These are phyloP conservation scores for Eurystomus gularis DNA, from an alignment of 2,113 vertebrate genomes.

Conservation along the genomic window DNA sequence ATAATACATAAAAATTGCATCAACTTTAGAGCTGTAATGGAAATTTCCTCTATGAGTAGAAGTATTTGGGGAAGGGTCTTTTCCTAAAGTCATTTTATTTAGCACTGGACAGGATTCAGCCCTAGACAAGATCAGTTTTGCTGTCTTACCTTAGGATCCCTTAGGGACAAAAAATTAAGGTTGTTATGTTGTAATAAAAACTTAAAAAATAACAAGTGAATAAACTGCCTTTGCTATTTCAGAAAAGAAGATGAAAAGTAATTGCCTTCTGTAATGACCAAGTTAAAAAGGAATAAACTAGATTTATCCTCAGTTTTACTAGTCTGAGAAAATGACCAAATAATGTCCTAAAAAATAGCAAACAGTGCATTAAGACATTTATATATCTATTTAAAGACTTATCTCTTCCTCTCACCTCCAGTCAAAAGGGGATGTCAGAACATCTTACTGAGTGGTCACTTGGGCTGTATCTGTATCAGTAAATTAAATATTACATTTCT, in stretches of 20 bases:
- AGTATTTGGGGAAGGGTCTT: neutral
- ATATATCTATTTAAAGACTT: neutral
- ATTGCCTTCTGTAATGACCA: neutral
- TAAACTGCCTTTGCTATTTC: neutral
- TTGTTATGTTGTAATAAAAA: neutral
- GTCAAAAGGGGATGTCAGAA: neutral
- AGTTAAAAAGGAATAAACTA: neutral
- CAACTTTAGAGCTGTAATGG: neutral
- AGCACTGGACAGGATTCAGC: neutral
- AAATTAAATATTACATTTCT: neutral
- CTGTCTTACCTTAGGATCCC: neutral
- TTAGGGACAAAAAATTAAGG: neutral
- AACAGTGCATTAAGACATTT: neutral
- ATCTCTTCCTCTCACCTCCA: neutral
- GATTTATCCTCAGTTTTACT: neutral
- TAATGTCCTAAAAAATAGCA: neutral
- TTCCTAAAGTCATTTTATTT: neutral
- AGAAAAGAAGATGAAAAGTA: neutral
- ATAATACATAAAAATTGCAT: conserved; percentile 60
- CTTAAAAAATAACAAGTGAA: neutral
- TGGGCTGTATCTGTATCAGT: neutral
- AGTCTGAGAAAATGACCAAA: neutral
- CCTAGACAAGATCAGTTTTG: neutral
- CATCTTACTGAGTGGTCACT: neutral
- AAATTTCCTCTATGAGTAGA: conserved; percentile 12